Evolutionary conservation across 2,113 vertebrate genomes (phyloP).

Genomic region (Rhagologus leucostigma): DNA sequence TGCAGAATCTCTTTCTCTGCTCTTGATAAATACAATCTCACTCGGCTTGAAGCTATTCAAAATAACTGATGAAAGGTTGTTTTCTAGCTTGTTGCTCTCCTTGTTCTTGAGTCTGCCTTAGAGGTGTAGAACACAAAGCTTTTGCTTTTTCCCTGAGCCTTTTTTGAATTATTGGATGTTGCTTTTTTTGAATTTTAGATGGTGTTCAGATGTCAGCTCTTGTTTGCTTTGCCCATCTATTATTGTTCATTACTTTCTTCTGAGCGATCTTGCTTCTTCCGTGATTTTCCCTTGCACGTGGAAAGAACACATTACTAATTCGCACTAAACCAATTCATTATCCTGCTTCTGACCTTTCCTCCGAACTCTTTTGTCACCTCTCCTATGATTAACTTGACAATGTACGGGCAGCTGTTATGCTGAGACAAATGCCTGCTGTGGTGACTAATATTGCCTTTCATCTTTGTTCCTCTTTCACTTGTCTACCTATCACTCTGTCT

Average conservation of each 20-base stretch:
- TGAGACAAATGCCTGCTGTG: background rate
- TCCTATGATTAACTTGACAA: background rate
- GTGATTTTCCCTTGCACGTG: background rate
- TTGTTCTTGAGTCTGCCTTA: background rate
- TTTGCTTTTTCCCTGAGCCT: background rate
- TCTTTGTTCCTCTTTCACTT: background rate
- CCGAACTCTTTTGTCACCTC: background rate
- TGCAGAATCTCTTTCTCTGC: background rate
- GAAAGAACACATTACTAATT: background rate
- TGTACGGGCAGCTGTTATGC: background rate
- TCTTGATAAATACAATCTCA: background rate
- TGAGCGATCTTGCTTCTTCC: background rate
- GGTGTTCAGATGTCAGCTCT: background rate
- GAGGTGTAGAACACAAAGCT: background rate
- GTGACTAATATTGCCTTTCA: background rate
- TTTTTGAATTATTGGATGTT: background rate
- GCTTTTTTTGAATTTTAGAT: background rate
- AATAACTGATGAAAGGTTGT: background rate
- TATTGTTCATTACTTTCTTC: background rate
- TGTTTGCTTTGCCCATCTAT: background rate
- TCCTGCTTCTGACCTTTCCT: background rate
- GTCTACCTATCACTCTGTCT: background rate
- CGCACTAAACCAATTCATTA: background rate
- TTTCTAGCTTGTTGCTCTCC: background rate
- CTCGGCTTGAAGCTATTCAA: background rate